phyloP scores from a whole-genome alignment of 2,888 invertebrate genomes.

The Pandemis corylana region DNA sequence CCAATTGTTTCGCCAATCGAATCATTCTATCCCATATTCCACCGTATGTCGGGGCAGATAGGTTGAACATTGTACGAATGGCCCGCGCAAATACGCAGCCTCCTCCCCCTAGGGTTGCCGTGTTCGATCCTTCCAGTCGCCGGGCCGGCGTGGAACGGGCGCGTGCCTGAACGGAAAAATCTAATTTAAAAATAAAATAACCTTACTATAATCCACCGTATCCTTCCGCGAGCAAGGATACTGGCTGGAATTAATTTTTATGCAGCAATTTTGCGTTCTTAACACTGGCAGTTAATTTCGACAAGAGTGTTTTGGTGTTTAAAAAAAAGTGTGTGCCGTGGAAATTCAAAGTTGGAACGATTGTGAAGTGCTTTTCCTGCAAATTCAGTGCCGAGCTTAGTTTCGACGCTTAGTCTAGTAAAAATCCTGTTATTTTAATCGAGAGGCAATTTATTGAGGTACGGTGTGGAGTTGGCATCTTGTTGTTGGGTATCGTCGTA shows the following conservation, averaged over 20 bases:
- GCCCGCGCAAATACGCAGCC: constrained; percentile 77
- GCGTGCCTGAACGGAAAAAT: constrained; percentile 64
- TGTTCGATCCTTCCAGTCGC: constrained; percentile 84
- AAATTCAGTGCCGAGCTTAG: constrained; percentile 64
- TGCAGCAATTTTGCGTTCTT: constrained; percentile 74
- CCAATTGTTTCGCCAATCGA: constrained; percentile 58
- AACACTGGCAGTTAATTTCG: constrained; percentile 77
- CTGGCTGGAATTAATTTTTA: constrained; percentile 58
- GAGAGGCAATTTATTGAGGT: constrained; percentile 60
- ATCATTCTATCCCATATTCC: constrained; percentile 50
- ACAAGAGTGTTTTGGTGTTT: constrained; percentile 58
- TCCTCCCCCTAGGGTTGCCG: constrained; percentile 80
- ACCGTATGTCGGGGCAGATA: constrained; percentile 54
- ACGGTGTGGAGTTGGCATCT: constrained; percentile 66
- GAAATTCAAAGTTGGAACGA: constrained; percentile 55
- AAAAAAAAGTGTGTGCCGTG: constrained; percentile 55
- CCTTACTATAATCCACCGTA: constrained; percentile 68
- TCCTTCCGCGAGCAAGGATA: constrained; percentile 74
- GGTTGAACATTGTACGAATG: constrained; percentile 52
- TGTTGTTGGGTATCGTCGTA: constrained; percentile 80
- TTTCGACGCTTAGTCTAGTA: constrained; percentile 57
- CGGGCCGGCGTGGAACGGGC: constrained; percentile 79
- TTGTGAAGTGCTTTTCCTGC: constrained; percentile 41
- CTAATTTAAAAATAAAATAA: constrained; percentile 56
- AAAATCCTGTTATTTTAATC: constrained; percentile 58